Percentiles rank a stretch among this genome's conserved stretches.
phyloP scores from a whole-genome alignment of 2,888 invertebrate species.

The Apocheima hispidaria region DNA sequence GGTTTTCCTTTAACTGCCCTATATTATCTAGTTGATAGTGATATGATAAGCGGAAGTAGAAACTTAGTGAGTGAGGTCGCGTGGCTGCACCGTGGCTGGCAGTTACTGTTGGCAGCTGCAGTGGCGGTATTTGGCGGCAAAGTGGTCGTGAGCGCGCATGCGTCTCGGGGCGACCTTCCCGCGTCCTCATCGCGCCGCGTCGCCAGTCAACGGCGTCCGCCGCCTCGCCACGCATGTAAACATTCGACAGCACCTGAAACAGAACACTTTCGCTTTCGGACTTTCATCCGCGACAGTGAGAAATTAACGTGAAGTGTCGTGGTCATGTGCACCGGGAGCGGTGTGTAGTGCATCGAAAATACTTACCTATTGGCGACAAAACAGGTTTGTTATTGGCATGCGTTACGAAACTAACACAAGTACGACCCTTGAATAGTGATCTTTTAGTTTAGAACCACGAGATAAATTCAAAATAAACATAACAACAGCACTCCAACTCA shows the following conservation, averaged over 20 bases:
- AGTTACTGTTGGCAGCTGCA: slow-evolving; percentile 51
- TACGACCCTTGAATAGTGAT: neutral
- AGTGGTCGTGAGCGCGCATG: slow-evolving; percentile 69
- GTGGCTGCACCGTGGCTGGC: no score
- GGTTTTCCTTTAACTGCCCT: neutral
- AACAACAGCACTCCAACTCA: neutral
- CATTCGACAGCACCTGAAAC: slow-evolving; percentile 52
- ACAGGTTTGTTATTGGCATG: slow-evolving; percentile 55
- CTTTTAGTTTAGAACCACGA: neutral
- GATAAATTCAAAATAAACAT: neutral
- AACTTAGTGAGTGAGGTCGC: slow-evolving; percentile 58
- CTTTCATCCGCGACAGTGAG: slow-evolving; percentile 45
- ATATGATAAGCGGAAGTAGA: slow-evolving; percentile 33
- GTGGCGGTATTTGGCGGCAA: slow-evolving; percentile 59
- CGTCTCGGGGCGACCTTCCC: slow-evolving; percentile 77
- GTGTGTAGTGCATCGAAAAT: slow-evolving; percentile 48
- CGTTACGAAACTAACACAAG: slow-evolving; percentile 4
- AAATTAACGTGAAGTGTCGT: slow-evolving; percentile 56
- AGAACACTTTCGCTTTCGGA: slow-evolving; percentile 67
- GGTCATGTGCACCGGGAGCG: slow-evolving; percentile 55
- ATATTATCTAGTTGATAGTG: neutral
- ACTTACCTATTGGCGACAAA: slow-evolving; percentile 44
- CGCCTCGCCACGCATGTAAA: slow-evolving; percentile 77
- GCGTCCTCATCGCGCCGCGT: slow-evolving; percentile 68
- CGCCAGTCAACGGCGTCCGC: slow-evolving; percentile 72